Evolutionary conservation across 2,113 vertebrate genomes (phyloP).

Genomic region (Lampris incognitus): DNA sequence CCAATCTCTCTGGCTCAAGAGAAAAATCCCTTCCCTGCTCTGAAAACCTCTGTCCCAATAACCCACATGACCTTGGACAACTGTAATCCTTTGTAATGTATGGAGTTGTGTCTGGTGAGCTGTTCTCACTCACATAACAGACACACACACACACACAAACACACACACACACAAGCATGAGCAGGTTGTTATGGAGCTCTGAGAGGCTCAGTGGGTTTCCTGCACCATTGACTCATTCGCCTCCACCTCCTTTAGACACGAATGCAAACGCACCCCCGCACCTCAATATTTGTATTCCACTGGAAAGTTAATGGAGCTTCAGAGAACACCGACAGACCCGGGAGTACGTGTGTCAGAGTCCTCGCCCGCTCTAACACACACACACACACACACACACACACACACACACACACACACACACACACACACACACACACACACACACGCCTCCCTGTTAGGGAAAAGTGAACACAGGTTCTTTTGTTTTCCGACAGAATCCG

Average conservation of each 20-base stretch:
- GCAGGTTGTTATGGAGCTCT: slow-evolving; percentile 45
- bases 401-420: slow-evolving; percentile 1
- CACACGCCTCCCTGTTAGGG: slow-evolving; percentile 4
- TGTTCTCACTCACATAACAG: not conserved
- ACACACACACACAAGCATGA: slow-evolving; percentile 24
- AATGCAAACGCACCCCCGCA: slow-evolving; percentile 22
- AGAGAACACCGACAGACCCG: slow-evolving; percentile 44
- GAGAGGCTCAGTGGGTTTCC: slow-evolving; percentile 25
- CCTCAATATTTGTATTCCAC: slow-evolving; percentile 53
- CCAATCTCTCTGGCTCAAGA: slow-evolving; percentile 37
- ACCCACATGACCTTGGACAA: slow-evolving; percentile 44
- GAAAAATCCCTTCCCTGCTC: slow-evolving; percentile 38
- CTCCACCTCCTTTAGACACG: slow-evolving; percentile 20
- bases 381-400: slow-evolving; percentile 1
- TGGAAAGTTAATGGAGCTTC: slow-evolving; percentile 48
- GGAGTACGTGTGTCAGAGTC: slow-evolving; percentile 56
- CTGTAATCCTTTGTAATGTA: slow-evolving; percentile 59
- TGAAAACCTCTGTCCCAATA: slow-evolving; percentile 50
- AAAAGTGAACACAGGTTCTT: slow-evolving; percentile 66
- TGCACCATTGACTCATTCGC: slow-evolving; percentile 27
- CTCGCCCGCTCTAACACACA: slow-evolving; percentile 14
- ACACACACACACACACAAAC: slow-evolving; percentile 14
- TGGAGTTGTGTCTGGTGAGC: slow-evolving; percentile 34
- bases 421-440: not conserved
- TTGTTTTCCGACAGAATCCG: slow-evolving; percentile 57